Conservation (phyloP, 2,888 invertebrate species). For the Eutolmus rufibarbis region DNA sequence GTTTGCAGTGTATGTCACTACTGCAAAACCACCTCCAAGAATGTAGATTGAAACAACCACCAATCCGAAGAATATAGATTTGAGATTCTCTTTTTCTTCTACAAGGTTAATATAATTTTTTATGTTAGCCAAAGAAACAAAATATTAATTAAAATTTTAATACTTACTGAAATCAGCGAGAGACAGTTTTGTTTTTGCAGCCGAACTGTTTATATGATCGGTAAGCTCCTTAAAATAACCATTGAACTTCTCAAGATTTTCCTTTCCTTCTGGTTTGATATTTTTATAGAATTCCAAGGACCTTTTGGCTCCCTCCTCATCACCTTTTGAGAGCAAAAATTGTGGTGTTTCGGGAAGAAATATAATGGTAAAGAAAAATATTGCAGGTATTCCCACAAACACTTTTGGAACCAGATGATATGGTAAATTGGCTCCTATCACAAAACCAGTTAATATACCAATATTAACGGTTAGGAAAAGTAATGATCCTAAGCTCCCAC, state of each 20-base stretch:
- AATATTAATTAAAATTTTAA: not conserved
- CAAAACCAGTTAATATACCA: conserved; percentile 46
- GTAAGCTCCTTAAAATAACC: conserved; percentile 23
- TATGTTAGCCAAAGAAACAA: not conserved
- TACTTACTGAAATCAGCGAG: conserved; percentile 47
- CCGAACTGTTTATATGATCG: not conserved
- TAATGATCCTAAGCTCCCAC: conserved; percentile 46
- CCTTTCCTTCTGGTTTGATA: not conserved
- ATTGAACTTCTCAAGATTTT: conserved; percentile 12
- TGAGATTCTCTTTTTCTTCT: conserved; percentile 36
- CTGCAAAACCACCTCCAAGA: conserved; percentile 47
- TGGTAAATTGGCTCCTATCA: conserved; percentile 45
- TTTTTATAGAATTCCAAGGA: conserved; percentile 47
- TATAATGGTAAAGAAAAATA: conserved; percentile 37
- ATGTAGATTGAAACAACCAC: conserved; percentile 42
- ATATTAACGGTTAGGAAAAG: conserved; percentile 43
- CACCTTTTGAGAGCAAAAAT: conserved; percentile 40
- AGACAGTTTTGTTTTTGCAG: not conserved
- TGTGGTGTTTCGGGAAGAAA: conserved; percentile 48
- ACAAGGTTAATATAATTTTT: not conserved
- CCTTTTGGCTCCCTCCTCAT: conserved; percentile 40
- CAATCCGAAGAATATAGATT: conserved; percentile 41
- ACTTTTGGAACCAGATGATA: conserved; percentile 45
- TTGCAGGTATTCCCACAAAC: conserved; percentile 41
- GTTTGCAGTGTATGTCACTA: conserved; percentile 46